Evolutionary conservation across 2,888 invertebrate species (phyloP).

Genomic region (Dione juno): DNA sequence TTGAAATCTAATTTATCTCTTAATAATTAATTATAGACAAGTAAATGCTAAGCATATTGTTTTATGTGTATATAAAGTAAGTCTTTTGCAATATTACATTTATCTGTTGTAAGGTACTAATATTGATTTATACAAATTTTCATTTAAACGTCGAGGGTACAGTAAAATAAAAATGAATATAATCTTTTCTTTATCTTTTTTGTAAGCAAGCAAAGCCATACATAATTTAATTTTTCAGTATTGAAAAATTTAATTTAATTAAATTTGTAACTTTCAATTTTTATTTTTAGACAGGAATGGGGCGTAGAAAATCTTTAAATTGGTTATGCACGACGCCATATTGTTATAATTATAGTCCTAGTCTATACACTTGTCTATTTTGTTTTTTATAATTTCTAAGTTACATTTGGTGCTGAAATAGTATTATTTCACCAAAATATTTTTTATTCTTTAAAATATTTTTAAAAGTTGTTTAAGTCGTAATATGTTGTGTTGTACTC

Average conservation of each 20-base stretch:
- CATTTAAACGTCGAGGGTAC: background rate
- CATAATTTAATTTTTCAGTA: conserved; percentile 16
- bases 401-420: conserved; percentile 63
- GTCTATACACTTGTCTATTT: conserved; percentile 34
- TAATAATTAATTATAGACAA: background rate
- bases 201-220: conserved; percentile 28
- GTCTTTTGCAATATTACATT: conserved; percentile 29
- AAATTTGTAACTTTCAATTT: conserved; percentile 4
- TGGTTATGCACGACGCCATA: conserved; percentile 38
- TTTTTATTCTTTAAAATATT: conserved; percentile 5
- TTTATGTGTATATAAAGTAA: conserved; percentile 24
- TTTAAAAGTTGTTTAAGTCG: background rate
- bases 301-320: conserved; percentile 18
- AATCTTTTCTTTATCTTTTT: background rate
- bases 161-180: background rate
- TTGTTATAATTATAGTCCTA: conserved; percentile 37
- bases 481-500: background rate
- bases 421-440: conserved; percentile 51
- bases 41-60: conserved; percentile 6
- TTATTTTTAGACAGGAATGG: conserved; percentile 17
- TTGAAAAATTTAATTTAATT: background rate
- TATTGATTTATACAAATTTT: conserved; percentile 20
- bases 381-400: conserved; percentile 56
- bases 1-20: background rate
- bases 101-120: conserved; percentile 34